Conservation (phyloP, 2,888 invertebrate species). For the Augiades crinisus region DNA sequence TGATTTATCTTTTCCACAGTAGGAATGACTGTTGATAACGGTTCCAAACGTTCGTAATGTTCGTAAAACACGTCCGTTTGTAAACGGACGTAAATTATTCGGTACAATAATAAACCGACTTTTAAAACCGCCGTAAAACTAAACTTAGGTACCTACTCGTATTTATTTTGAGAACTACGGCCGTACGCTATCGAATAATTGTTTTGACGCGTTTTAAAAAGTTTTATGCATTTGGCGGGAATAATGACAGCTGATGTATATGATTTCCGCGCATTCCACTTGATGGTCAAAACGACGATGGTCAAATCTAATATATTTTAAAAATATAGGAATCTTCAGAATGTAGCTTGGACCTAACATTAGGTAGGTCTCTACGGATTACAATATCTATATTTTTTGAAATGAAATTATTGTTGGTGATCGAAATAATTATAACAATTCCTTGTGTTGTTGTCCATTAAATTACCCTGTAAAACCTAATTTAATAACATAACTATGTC, state of each 20-base stretch:
- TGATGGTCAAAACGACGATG: not conserved
- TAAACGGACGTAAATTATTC: slow-evolving; percentile 32
- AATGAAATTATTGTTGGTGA: no score
- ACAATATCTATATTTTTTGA: no score
- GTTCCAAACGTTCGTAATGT: slow-evolving; percentile 28
- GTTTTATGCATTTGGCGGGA: slow-evolving; percentile 1
- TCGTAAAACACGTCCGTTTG: slow-evolving; percentile 24
- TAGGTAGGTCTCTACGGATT: no score
- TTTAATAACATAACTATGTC: no score
- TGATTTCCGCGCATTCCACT: not conserved
- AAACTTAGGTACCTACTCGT: slow-evolving; percentile 30
- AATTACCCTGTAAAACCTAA: no score
- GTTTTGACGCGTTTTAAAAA: slow-evolving; percentile 14
- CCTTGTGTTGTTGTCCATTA: no score
- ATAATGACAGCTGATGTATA: not conserved
- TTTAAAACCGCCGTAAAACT: slow-evolving; percentile 30
- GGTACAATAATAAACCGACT: slow-evolving; percentile 33
- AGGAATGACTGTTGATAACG: slow-evolving; percentile 15
- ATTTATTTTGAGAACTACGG: slow-evolving; percentile 31
- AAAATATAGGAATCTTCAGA: no score
- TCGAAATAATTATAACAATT: no score
- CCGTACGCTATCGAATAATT: slow-evolving; percentile 15
- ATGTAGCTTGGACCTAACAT: no score
- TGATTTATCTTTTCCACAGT: not conserved
- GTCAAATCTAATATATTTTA: not conserved